Evolutionary conservation across 2,888 invertebrate genomes (phyloP).

Genomic region (Andrena chrysosceles): DNA sequence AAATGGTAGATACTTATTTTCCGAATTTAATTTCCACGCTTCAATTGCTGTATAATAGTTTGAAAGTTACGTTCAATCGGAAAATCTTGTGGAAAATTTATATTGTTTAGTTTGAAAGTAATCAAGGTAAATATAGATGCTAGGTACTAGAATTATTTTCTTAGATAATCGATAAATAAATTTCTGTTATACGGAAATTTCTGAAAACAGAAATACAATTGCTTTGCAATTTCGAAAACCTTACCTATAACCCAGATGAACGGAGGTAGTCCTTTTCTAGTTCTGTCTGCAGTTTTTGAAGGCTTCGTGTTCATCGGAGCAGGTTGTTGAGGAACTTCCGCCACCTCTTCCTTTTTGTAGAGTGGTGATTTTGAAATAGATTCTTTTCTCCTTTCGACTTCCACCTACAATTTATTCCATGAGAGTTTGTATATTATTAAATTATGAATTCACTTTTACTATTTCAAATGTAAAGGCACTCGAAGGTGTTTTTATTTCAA

Average conservation of each 20-base stretch:
- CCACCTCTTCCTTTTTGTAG: conserved; percentile 63
- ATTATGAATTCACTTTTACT: not conserved
- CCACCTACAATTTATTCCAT: conserved; percentile 72
- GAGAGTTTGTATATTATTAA: not conserved
- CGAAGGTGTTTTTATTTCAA: too few species aligned
- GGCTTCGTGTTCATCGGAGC: conserved; percentile 71
- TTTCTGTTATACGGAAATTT: too few species aligned
- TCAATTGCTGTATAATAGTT: too few species aligned
- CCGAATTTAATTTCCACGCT: too few species aligned
- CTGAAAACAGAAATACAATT: not conserved
- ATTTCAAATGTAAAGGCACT: not conserved
- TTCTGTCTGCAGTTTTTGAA: conserved; percentile 77
- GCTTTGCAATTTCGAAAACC: not conserved
- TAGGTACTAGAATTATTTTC: too few species aligned
- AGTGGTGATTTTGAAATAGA: conserved; percentile 60
- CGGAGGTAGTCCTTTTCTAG: conserved; percentile 82
- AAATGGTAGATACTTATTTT: too few species aligned
- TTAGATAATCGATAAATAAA: too few species aligned
- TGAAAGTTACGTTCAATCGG: too few species aligned
- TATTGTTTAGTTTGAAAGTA: too few species aligned
- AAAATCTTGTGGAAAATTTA: too few species aligned
- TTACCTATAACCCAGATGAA: conserved; percentile 86
- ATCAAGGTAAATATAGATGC: too few species aligned
- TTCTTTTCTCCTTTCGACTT: conserved; percentile 77
- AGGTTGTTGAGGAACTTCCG: conserved; percentile 64